phyloP scores from a whole-genome alignment of 2,113 vertebrate genomes.

The Anhinga anhinga region DNA sequence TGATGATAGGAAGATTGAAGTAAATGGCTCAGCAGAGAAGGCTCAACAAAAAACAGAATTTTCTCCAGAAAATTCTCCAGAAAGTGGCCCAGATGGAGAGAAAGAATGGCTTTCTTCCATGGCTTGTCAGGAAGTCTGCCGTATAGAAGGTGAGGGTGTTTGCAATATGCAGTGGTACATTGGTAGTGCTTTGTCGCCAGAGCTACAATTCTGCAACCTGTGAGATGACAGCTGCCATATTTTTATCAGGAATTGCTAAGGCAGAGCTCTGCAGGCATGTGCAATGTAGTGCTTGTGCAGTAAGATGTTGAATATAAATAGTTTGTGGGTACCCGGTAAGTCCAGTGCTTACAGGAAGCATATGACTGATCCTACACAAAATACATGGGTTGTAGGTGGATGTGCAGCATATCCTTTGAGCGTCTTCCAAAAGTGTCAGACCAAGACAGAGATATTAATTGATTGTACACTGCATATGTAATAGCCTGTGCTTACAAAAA shows the following conservation, averaged over 20 bases:
- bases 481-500: background rate
- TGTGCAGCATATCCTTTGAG: background rate
- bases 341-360: background rate
- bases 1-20: background rate
- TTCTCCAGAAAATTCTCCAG: background rate
- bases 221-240: background rate
- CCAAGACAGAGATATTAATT: background rate
- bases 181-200: background rate
- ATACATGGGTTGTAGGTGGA: background rate
- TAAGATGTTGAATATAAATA: background rate
- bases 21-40: background rate
- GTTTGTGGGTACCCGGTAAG: background rate
- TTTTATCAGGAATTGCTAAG: background rate
- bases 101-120: background rate
- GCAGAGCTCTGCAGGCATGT: background rate
- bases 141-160: background rate
- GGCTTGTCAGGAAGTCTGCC: background rate
- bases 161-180: background rate
- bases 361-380: background rate
- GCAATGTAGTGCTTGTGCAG: background rate
- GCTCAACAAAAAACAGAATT: background rate
- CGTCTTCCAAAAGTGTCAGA: background rate
- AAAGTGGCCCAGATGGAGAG: background rate
- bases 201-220: background rate
- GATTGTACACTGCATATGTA: no score